Percentiles rank a stretch among this genome's conserved stretches.
phyloP scores from a whole-genome alignment of 2,888 invertebrate species.

The Melangyna quadrimaculata region DNA sequence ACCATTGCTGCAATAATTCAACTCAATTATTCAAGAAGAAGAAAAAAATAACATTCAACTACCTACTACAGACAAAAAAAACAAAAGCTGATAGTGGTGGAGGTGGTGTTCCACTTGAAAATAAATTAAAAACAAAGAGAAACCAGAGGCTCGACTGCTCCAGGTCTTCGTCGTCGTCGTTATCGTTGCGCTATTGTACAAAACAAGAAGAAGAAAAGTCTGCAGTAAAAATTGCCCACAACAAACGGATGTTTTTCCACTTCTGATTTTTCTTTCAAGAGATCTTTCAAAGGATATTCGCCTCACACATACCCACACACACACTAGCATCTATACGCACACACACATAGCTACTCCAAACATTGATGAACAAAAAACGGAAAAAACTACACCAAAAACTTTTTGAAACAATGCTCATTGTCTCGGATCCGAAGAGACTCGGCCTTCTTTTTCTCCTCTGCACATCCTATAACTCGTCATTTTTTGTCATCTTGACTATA shows the following conservation, averaged over 20 bases:
- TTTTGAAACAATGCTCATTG: conserved; percentile 16
- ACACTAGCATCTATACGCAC: neutral
- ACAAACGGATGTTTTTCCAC: conserved; percentile 27
- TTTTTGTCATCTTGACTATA: conserved; percentile 27
- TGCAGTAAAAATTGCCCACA: conserved; percentile 9
- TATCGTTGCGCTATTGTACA: neutral
- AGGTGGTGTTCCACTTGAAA: neutral
- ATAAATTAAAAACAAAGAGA: conserved; percentile 32
- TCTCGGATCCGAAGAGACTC: neutral
- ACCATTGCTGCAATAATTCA: conserved; percentile 39
- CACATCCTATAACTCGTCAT: conserved; percentile 1
- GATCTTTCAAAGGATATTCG: conserved; percentile 27
- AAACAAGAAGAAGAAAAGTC: neutral
- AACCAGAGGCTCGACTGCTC: conserved; percentile 5
- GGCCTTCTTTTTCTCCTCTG: neutral
- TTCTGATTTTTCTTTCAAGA: conserved; percentile 13
- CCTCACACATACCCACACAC: neutral
- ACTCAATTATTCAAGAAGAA: conserved; percentile 55
- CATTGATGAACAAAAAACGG: neutral
- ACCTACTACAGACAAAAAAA: conserved; percentile 41
- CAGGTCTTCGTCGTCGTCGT: neutral
- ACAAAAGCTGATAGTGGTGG: conserved; percentile 26
- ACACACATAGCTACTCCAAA: neutral
- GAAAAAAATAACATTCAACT: conserved; percentile 28
- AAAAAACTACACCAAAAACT: neutral